These are phyloP conservation scores for Hydrocynus forskahlii DNA, from an alignment of 2,797 vertebrate species.

Conservation along the genomic window DNA sequence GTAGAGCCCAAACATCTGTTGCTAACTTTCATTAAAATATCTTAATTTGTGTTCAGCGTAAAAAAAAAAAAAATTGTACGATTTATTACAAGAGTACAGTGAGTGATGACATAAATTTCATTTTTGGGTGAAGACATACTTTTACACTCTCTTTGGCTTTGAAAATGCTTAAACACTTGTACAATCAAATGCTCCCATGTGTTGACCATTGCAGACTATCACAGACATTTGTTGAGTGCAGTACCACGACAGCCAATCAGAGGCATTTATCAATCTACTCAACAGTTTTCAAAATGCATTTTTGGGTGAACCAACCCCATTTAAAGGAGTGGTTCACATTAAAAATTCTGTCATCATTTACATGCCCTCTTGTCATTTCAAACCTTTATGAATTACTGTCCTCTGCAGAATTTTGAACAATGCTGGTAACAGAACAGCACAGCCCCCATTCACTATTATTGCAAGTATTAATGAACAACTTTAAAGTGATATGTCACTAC, in stretches of 20 bases:
- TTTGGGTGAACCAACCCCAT: conserved; percentile 20
- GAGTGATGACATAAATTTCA: conserved; percentile 14
- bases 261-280: conserved; percentile 29
- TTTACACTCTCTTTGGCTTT: background rate
- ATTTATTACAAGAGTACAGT: conserved; percentile 1
- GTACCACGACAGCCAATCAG: conserved; percentile 27
- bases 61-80: background rate
- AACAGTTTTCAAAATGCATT: conserved; percentile 18
- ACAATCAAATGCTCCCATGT: conserved; percentile 9
- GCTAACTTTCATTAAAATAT: conserved; percentile 39
- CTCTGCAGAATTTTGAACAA: conserved; percentile 23
- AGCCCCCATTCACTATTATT: conserved; percentile 31
- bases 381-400: conserved; percentile 27
- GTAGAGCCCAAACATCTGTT: conserved; percentile 12
- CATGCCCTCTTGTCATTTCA: conserved; percentile 12
- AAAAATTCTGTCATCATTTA: conserved; percentile 14
- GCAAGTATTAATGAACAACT: conserved; percentile 21
- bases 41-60: conserved; percentile 13
- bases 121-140: conserved; percentile 25
- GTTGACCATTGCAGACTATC: conserved; percentile 30
- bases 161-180: background rate
- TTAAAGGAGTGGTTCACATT: conserved; percentile 23
- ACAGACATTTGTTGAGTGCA: conserved; percentile 33
- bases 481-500: conserved; percentile 29
- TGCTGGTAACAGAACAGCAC: conserved; percentile 32